Evolutionary conservation across 1,140 invertebrate genomes (phyloP).

Genomic region (Prorops nasuta): DNA sequence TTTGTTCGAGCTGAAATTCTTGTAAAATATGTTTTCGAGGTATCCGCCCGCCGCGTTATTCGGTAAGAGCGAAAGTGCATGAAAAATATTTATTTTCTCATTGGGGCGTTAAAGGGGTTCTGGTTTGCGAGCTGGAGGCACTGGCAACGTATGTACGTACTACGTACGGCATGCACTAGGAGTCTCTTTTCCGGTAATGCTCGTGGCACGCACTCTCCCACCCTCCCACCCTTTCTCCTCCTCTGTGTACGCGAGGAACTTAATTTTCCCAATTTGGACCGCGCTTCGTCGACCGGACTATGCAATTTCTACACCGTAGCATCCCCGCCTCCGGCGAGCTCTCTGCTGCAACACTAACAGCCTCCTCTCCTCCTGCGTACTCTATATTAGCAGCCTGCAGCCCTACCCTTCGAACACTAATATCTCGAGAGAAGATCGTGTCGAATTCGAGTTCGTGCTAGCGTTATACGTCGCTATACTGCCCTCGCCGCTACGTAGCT

Average conservation of each 20-base stretch:
- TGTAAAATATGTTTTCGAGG: too few relatives aligned
- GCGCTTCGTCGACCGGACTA: slow-evolving; percentile 35
- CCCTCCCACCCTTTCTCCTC: neutral
- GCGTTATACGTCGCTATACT: neutral
- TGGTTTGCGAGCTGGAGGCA: too few relatives aligned
- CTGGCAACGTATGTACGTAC: too few relatives aligned
- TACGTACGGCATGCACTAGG: too few relatives aligned
- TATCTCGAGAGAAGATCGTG: neutral
- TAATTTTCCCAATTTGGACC: slow-evolving; percentile 38
- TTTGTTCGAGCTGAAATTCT: too few relatives aligned
- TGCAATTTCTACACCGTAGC: slow-evolving; percentile 33
- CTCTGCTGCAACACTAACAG: neutral
- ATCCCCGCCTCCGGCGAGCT: slow-evolving; percentile 5
- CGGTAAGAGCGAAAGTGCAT: too few relatives aligned
- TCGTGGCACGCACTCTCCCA: slow-evolving; percentile 13
- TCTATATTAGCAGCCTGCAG: neutral
- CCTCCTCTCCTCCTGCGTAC: neutral
- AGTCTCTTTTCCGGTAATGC: slow-evolving; percentile 29
- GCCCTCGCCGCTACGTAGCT: neutral
- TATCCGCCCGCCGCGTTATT: too few relatives aligned
- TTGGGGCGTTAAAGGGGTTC: too few relatives aligned
- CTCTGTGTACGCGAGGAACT: slow-evolving; percentile 28
- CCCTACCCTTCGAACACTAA: neutral
- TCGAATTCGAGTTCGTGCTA: neutral
- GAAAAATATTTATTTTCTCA: too few relatives aligned